Conservation (phyloP, 1,140 invertebrate species). For the Aphis gossypii region DNA sequence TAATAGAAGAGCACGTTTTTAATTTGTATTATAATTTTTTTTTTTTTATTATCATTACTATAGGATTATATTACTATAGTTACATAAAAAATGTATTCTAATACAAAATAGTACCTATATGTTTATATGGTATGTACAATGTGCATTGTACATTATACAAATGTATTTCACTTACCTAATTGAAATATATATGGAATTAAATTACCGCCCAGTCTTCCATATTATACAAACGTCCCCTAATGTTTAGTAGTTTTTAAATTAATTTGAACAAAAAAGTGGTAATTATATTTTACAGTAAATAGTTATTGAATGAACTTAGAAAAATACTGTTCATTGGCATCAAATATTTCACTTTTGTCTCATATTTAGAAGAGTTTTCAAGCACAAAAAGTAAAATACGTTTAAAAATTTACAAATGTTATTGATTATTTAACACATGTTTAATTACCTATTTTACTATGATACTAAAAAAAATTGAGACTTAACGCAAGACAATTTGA, state of each 20-base stretch:
- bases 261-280: background rate
- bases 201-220: background rate
- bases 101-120: background rate
- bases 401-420: too few relatives aligned
- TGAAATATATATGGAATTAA: background rate
- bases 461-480: too few relatives aligned
- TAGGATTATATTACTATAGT: too few relatives aligned
- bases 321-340: background rate
- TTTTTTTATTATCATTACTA: background rate
- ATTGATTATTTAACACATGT: too few relatives aligned
- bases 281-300: background rate
- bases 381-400: too few relatives aligned
- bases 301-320: background rate
- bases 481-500: too few relatives aligned
- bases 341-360: background rate
- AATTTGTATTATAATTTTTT: background rate
- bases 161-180: background rate
- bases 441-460: too few relatives aligned
- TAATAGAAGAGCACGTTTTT: background rate
- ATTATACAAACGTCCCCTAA: background rate
- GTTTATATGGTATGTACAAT: too few relatives aligned
- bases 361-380: too few relatives aligned
- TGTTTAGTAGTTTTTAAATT: background rate
- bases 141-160: background rate
- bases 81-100: conserved; percentile 10